phyloP scores from a whole-genome alignment of 2,113 vertebrate species.

The Cavia aperea region DNA sequence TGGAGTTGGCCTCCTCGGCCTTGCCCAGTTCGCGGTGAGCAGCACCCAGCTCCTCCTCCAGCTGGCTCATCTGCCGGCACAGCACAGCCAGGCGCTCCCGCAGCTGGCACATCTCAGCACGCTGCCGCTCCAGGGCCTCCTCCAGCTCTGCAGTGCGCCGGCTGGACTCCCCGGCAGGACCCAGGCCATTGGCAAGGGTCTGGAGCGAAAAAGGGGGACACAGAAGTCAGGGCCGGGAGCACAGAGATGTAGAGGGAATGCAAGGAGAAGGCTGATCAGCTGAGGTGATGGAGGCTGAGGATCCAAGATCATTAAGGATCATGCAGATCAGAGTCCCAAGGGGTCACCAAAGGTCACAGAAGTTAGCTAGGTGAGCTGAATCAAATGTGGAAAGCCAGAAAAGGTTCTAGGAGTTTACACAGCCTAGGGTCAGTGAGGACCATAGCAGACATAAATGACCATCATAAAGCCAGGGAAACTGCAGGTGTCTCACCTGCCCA shows the following conservation, averaged over 20 bases:
- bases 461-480: background rate
- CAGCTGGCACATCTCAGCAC: constrained; percentile 86
- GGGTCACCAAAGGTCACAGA: background rate
- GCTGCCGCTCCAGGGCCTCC: constrained; percentile 85
- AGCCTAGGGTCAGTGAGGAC: background rate
- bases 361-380: background rate
- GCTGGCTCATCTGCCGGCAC: constrained; percentile 90
- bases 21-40: constrained; percentile 88
- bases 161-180: constrained; percentile 73
- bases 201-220: constrained; percentile 54
- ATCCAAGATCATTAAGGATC: background rate
- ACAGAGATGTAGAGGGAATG: background rate
- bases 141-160: constrained; percentile 80
- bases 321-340: background rate
- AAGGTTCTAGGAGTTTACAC: background rate
- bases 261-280: background rate
- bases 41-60: constrained; percentile 89
- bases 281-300: background rate
- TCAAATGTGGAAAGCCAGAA: background rate
- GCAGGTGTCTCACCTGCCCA: constrained; percentile 60
- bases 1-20: constrained; percentile 88
- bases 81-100: constrained; percentile 88
- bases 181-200: constrained; percentile 86
- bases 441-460: background rate
- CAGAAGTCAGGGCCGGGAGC: background rate